Conservation (phyloP, 2,113 vertebrate species). For the Sapajus apella region DNA sequence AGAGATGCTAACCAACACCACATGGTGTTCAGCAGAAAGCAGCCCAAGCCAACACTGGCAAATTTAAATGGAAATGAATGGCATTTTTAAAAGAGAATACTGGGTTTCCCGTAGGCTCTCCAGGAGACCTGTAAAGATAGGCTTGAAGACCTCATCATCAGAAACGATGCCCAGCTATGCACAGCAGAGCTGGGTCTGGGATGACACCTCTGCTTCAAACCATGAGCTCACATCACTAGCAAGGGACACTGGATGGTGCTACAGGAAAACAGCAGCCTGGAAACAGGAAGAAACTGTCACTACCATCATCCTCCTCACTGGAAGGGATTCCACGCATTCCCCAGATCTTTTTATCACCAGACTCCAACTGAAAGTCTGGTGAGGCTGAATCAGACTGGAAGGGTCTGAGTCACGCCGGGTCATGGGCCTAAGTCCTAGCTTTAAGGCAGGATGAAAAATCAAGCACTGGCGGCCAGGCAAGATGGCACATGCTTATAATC, state of each 20-base stretch:
- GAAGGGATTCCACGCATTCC: neutral
- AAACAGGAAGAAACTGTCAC: neutral
- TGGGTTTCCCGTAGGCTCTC: neutral
- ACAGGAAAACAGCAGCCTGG: neutral
- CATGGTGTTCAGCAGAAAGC: neutral
- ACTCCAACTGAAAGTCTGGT: neutral
- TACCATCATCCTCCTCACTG: fast-evolving
- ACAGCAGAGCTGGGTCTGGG: neutral
- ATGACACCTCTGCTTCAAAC: neutral
- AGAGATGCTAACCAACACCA: neutral
- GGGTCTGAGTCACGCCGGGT: neutral
- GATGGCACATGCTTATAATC: too few species aligned
- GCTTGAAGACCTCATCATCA: neutral
- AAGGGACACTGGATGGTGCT: neutral
- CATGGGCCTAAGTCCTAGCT: neutral
- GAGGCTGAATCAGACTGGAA: neutral
- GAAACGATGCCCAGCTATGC: neutral
- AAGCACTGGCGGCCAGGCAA: neutral
- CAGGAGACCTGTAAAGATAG: neutral
- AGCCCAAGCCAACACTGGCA: neutral
- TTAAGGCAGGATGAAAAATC: neutral
- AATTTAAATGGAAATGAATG: neutral
- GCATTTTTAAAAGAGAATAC: neutral
- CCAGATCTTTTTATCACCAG: neutral
- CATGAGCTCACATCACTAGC: neutral